Evolutionary conservation across 2,888 invertebrate genomes (phyloP).

Genomic region (Choristoneura rosaceana): DNA sequence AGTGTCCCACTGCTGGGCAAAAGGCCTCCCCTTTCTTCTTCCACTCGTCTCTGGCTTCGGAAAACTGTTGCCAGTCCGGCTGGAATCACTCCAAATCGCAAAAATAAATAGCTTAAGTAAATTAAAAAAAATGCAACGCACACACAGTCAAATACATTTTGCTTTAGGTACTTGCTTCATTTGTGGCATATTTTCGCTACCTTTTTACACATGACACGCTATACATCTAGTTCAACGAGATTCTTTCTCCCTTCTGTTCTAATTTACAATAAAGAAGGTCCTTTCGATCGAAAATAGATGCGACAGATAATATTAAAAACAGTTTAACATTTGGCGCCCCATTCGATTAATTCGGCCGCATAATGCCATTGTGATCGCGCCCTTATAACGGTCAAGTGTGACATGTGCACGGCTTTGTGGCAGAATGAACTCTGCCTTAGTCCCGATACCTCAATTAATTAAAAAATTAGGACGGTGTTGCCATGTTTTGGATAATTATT

Average conservation of each 20-base stretch:
- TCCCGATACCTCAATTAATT: constrained; percentile 35
- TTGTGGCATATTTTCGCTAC: not conserved
- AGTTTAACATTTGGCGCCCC: constrained; percentile 42
- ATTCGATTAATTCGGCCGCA: constrained; percentile 38
- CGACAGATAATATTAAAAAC: constrained; percentile 42
- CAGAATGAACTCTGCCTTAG: constrained; percentile 36
- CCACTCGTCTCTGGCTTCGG: too few relatives aligned
- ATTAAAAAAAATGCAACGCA: too few relatives aligned
- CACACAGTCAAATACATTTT: not conserved
- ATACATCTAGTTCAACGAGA: not conserved
- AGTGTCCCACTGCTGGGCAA: too few relatives aligned
- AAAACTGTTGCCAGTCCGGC: too few relatives aligned
- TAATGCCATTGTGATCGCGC: constrained; percentile 38
- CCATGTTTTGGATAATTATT: not conserved
- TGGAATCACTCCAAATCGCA: too few relatives aligned
- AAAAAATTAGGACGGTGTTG: constrained; percentile 4
- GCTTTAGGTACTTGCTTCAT: not conserved
- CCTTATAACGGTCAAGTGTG: constrained; percentile 42
- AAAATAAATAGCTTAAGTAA: too few relatives aligned
- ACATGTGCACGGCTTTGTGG: constrained; percentile 42
- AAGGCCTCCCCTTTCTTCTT: too few relatives aligned
- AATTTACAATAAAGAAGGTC: not conserved
- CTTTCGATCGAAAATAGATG: constrained; percentile 33
- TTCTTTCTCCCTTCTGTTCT: not conserved
- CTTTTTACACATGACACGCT: too few relatives aligned